Base-by-base conservation (phyloP, 64 coral and sea anemone species). In the Dendronephthya gigantea region DNA sequence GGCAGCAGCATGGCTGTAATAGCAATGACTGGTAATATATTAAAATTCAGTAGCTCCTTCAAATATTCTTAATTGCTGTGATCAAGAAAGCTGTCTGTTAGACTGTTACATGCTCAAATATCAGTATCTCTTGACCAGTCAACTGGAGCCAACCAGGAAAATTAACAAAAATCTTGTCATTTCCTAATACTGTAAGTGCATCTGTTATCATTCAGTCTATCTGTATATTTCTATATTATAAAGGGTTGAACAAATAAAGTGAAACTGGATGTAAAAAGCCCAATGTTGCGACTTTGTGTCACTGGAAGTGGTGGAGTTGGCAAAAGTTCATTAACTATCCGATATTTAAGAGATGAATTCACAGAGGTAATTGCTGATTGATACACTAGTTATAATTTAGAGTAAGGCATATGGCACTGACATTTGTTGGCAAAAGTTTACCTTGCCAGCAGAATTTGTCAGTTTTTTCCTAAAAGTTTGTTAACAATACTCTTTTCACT, bases 261-360 rank as follows among this genome's bases (percentile, higher is more conserved):
- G 72, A 79, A 79, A 79, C 32, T 79, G 72, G 36, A 79, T 79
- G 72, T 79, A 29, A 34, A 36, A 33, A 4, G 30, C 30, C 72
- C 25, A 36, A 97, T 97, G 94, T 87, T 97, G 81, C 89, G 92
- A 43, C 85, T 97, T 51, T 97, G 94, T 89, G 94, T 97, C 50
- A 89, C 93, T 70, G 94, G 94, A 41, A 97, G 94, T 97, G 94
- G 94, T 43, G 94, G 94, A 72, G 94, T 97, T 34, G 94, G 94
- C 15, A 98, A 98, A 62, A 98, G 95, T 85, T 98, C 95, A 28
- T 82, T 98, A 30, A 98, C 95, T 31, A 98, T 98, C 68, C 87
- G 95, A 37, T 98, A 93, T 86, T 89, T 98, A 70, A 98, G 89
- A 66, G 93, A 98, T 84, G 95, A 98, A 34, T 98, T 98, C 52